Evolutionary conservation across 2,113 vertebrate genomes (phyloP), one percentile per base, ranked within the genome.

Genomic region (Cyanistes caeruleus): DNA sequence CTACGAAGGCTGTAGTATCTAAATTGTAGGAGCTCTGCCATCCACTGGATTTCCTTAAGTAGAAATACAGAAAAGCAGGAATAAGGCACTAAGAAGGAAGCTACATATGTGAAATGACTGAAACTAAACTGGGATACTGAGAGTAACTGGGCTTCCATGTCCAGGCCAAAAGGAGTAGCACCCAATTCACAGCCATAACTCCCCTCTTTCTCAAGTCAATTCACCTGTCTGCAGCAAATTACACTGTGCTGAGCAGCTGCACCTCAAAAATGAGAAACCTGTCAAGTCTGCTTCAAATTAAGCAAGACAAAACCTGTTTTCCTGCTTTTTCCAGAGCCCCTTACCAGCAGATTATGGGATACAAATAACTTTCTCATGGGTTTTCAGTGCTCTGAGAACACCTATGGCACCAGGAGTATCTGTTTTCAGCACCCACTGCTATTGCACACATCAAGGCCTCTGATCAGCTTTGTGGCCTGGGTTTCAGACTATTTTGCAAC

Each of bases 1-100:
- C 37, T 72, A 60, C 0, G 0, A 68, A 67, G 8, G 33, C 15
- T 49, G n/a, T 49, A 56, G 65, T 9, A 44, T 3, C 9, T 44
- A 31, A 52, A 81, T 64, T 74, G 56, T n/a, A 59, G 17, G 23
- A 91, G n/a, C 16, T n/a, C 21, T 52, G 23, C 35, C 21, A 55
- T 35, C 19, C 52, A 75, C 48, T 43, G 27, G 33, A 55, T 74
- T 72, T 59, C 43, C 73, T 63, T 49, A 27, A 92, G 18, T 17
- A 77, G 68, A 94, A 70, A 94, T 46, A 24, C 15, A 60, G 51
- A 30, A 33, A 30, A 44, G 30, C 18, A 15, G 56, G n/a, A 90
- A 88, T 3, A 76, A 60, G 49, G 15, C 7, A 10, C 18, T 43
- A 37, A 55, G 35, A 72, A 84, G 21, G 33, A 78, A 67, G 20